Evolutionary conservation across 23 tunicate genomes (phyloP), one percentile per base, ranked within the genome.

Genomic region (Corella eumyota): DNA sequence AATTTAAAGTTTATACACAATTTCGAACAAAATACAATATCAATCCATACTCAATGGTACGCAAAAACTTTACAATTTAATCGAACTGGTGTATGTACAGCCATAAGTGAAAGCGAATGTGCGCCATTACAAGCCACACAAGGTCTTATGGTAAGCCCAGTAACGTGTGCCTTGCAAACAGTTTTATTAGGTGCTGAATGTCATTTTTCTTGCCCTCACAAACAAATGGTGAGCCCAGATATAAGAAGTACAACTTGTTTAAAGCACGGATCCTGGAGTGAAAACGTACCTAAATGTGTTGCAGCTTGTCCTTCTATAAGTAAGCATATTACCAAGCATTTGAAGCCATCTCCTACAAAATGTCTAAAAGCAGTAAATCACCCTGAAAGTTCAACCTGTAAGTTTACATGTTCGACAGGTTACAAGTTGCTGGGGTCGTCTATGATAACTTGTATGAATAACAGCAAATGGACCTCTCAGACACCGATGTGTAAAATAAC

Each of bases 41-140:
- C n/a, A 26, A 44, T 13, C 21, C 71, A 82, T 37, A 66, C 70
- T 4, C 74, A 75, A 1, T 82, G 80, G 81, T 68, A 82, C 57
- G 79, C 74, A 11, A 67, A 45, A 30, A 66, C 75, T 2, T 19
- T 66, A 9, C 5, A 25, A 5, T 36, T 27, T 1, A 57, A 50
- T 32, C 50, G 75, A 19, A 40, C 77, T 1, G 36, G 55, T 19
- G 69, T 82, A 0, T 74, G 81, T 31, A 25, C 80, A 20, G 76
- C 59, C 11, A 37, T 58, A 36, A 60, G 68, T 51, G 61, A 23
- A 24, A 63, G 56, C 5, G 25, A 29, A 13, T 82, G 92, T 65
- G 51, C 24, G 5, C 54, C 52, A 17, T 25, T 82, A n/a, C 19
- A 40, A 36, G 34, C 32, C 17, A 37, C 15, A 25, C 15, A 15